A percentile compares a stretch with the other conserved stretches of the same genome.
phyloP scores from a whole-genome alignment of 2,113 vertebrate genomes.

The Psittacula cyanocephala region DNA sequence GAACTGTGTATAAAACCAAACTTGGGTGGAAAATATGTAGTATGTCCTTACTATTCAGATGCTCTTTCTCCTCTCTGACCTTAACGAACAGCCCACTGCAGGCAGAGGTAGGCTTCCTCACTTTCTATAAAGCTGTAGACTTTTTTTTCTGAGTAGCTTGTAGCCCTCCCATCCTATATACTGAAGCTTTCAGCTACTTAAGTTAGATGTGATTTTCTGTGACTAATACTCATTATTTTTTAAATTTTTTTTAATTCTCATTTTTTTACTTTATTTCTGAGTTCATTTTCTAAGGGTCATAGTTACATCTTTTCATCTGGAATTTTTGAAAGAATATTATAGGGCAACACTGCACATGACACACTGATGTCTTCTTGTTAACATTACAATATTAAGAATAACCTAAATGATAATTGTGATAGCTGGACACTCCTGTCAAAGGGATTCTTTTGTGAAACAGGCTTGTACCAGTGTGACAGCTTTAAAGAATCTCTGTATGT shows the following conservation, averaged over 20 bases:
- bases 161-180: not conserved
- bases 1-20: not conserved
- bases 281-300: not conserved
- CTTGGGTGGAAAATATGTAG: not conserved
- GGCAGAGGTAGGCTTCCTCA: not conserved
- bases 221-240: not conserved
- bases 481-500: rapidly evolving
- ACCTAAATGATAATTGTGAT: not conserved
- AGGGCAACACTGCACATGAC: rapidly evolving
- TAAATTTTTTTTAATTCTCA: not conserved
- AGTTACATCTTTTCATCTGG: not conserved
- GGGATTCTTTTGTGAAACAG: not conserved
- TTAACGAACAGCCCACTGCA: not conserved
- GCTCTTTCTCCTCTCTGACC: not conserved
- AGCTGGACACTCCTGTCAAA: not conserved
- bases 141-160: not conserved
- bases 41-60: not conserved
- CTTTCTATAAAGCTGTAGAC: not conserved
- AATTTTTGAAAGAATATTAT: not conserved
- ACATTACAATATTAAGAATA: not conserved
- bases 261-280: not conserved
- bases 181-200: not conserved
- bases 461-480: too few species aligned
- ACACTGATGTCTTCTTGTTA: not conserved
- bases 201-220: not conserved